These are phyloP conservation scores for Heliconius eleuchia DNA, from an alignment of 1,140 invertebrate species.

Conservation along the genomic window DNA sequence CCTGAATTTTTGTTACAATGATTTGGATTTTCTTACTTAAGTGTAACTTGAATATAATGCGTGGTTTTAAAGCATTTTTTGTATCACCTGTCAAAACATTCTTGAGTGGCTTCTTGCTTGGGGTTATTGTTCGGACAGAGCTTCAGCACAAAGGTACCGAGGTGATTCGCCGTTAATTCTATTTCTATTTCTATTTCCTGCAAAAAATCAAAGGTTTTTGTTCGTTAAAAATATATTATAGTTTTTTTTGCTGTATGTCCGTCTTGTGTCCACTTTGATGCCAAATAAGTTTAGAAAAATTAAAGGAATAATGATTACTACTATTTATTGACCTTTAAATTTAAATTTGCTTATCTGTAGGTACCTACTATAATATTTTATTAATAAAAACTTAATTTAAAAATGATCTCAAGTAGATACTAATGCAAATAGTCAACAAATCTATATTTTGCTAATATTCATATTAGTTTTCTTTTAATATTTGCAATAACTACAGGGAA, in stretches of 20 bases:
- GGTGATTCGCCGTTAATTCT: constrained; percentile 95
- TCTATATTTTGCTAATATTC: too few relatives aligned
- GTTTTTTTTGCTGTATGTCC: not conserved
- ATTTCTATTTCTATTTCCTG: constrained; percentile 92
- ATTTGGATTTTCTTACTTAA: not conserved
- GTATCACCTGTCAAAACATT: constrained; percentile 89
- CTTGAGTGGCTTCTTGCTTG: constrained; percentile 87
- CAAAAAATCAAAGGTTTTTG: constrained; percentile 26
- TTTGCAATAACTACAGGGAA: too few relatives aligned
- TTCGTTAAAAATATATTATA: not conserved
- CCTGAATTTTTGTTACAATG: too few relatives aligned
- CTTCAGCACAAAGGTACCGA: constrained; percentile 91
- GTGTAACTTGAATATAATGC: not conserved
- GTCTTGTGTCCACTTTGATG: not conserved
- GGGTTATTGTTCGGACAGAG: constrained; percentile 94
- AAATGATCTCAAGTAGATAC: too few relatives aligned
- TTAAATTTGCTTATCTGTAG: too few relatives aligned
- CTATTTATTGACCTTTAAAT: not conserved
- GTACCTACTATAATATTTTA: too few relatives aligned
- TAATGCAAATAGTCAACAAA: too few relatives aligned
- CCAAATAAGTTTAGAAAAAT: not conserved
- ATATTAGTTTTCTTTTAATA: too few relatives aligned
- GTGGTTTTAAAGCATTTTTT: not conserved
- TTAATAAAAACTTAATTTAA: too few relatives aligned
- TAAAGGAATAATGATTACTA: not conserved